Percentiles rank a stretch among this genome's conserved stretches.
phyloP scores from a whole-genome alignment of 2,797 vertebrate genomes.

The Rhynchotus rufescens region DNA sequence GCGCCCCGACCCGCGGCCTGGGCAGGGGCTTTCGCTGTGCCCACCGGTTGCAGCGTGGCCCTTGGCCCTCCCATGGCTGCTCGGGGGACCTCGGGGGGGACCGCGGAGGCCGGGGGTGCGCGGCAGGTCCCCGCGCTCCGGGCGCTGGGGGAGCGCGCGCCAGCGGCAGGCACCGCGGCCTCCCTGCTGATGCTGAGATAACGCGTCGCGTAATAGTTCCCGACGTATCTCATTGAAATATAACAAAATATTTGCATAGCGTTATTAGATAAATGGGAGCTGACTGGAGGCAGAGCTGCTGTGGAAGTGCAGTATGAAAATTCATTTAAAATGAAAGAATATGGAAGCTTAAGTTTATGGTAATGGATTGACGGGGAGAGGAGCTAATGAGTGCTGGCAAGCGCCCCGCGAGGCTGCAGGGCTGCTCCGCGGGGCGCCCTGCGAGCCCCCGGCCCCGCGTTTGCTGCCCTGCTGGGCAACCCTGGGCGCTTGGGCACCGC shows the following conservation, averaged over 20 bases:
- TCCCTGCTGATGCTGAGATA: slow-evolving; percentile 54
- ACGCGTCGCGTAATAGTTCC: slow-evolving; percentile 74
- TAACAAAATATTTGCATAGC: slow-evolving; percentile 83
- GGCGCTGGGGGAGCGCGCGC: background rate
- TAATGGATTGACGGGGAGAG: slow-evolving; percentile 76
- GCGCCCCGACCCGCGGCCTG: no score
- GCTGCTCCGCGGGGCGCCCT: no score
- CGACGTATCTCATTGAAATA: slow-evolving; percentile 80
- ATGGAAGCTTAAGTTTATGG: slow-evolving; percentile 79
- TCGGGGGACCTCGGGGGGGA: no score
- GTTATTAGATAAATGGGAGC: slow-evolving; percentile 83
- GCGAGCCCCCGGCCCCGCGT: no score
- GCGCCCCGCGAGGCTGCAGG: no score
- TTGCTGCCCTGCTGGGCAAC: no score
- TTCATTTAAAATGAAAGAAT: slow-evolving; percentile 82
- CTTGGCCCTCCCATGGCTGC: no score
- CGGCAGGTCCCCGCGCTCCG: background rate
- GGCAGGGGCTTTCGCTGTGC: no score
- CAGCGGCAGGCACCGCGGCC: background rate
- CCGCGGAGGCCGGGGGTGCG: no score
- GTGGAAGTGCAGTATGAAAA: slow-evolving; percentile 82
- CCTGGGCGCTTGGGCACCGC: no score
- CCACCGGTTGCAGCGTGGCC: no score
- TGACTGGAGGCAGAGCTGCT: slow-evolving; percentile 81
- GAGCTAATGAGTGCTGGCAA: slow-evolving; percentile 74